Percentiles rank a stretch among this genome's conserved stretches.
phyloP scores from a whole-genome alignment of 2,113 vertebrate genomes.

The Callopanchax toddi region DNA sequence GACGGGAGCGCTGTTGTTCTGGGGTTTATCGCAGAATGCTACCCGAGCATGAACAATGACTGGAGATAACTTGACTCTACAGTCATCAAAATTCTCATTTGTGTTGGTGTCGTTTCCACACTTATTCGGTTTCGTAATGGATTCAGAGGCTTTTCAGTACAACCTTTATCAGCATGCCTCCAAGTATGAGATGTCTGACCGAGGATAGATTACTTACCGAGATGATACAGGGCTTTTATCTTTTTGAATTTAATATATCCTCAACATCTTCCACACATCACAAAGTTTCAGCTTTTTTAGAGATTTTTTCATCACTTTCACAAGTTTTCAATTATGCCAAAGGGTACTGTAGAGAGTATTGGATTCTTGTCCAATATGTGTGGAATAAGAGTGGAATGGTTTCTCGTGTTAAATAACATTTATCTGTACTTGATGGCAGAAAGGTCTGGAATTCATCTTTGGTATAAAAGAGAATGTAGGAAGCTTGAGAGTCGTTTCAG shows the following conservation, averaged over 20 bases:
- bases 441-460: too few species aligned
- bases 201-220: constrained; percentile 28
- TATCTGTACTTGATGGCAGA: constrained; percentile 9
- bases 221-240: constrained; percentile 38
- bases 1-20: constrained; percentile 15
- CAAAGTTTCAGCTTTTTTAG: constrained; percentile 18
- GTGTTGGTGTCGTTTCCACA: constrained; percentile 6
- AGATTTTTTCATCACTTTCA: not conserved
- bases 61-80: constrained; percentile 25
- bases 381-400: constrained; percentile 11
- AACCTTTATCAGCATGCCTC: constrained; percentile 41
- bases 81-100: constrained; percentile 30
- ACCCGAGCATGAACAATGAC: constrained; percentile 18
- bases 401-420: constrained; percentile 33
- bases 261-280: constrained; percentile 8
- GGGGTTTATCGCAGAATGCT: constrained; percentile 13
- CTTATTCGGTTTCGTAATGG: constrained; percentile 31
- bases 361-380: constrained; percentile 1
- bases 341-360: not conserved
- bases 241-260: constrained; percentile 44
- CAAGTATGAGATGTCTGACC: constrained; percentile 29
- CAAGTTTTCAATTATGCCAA: constrained; percentile 21
- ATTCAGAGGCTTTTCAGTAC: constrained; percentile 19
- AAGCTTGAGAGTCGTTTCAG: too few species aligned
- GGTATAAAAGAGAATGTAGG: too few species aligned